These are phyloP conservation scores for Melospiza melodia DNA, from an alignment of 2,113 vertebrate genomes.

Conservation along the genomic window DNA sequence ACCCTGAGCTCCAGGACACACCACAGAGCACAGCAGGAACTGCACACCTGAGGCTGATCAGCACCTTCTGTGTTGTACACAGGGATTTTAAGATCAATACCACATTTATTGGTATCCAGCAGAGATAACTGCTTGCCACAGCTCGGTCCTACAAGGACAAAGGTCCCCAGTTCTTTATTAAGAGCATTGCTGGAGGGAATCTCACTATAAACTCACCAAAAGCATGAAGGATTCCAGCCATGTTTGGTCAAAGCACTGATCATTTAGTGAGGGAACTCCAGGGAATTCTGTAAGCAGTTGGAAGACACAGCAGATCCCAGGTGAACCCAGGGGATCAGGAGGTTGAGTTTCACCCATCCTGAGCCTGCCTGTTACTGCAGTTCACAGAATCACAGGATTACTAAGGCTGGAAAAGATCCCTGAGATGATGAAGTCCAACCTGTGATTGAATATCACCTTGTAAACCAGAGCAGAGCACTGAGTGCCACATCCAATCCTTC, in stretches of 20 bases:
- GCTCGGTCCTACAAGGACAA: not conserved
- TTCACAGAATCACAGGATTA: not conserved
- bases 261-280: not conserved
- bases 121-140: not conserved
- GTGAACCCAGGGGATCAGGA: not conserved
- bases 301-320: not conserved
- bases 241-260: not conserved
- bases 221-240: not conserved
- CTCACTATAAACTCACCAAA: not conserved
- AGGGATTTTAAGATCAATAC: not conserved
- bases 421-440: not conserved
- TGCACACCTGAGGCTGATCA: not conserved
- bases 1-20: not conserved
- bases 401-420: not conserved
- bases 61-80: fast-evolving
- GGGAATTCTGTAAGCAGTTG: not conserved
- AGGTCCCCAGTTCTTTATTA: not conserved
- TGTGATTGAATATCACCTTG: not conserved
- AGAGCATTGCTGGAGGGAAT: not conserved
- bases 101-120: not conserved
- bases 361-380: not conserved
- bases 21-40: not conserved
- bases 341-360: not conserved
- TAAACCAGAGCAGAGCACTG: not conserved
- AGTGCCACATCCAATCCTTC: fast-evolving